These are phyloP conservation scores for Pteruthius melanotis DNA, from an alignment of 2,113 vertebrate species.

Conservation along the genomic window DNA sequence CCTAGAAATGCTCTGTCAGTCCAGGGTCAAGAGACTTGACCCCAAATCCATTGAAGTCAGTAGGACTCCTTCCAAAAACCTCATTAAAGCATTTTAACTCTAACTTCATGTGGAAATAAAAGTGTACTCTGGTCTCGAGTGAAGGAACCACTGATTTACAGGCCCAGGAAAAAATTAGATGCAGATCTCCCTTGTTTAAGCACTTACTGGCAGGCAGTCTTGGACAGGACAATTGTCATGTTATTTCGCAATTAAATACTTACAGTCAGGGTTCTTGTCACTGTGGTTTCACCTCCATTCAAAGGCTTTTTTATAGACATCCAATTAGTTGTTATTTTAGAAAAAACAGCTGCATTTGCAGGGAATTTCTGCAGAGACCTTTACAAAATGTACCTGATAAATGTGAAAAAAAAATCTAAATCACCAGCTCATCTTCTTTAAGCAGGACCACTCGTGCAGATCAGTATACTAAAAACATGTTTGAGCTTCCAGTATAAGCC, in stretches of 20 bases:
- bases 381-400: background rate
- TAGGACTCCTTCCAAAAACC: background rate
- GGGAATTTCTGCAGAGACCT: background rate
- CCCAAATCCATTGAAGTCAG: background rate
- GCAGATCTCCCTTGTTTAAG: background rate
- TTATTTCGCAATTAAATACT: background rate
- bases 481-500: background rate
- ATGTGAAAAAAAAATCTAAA: background rate
- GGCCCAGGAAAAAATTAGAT: background rate
- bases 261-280: background rate
- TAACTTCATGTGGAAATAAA: background rate
- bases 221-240: background rate
- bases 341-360: background rate
- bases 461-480: background rate
- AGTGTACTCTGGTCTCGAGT: background rate
- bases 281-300: background rate
- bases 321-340: background rate
- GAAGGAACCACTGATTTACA: background rate
- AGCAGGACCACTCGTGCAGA: background rate
- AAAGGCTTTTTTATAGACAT: background rate
- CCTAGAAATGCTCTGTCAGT: background rate
- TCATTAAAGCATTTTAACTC: background rate
- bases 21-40: background rate
- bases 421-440: background rate
- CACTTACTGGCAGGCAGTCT: background rate